Evolutionary conservation across 2,113 vertebrate genomes (phyloP).

Genomic region (Xerus inauris): DNA sequence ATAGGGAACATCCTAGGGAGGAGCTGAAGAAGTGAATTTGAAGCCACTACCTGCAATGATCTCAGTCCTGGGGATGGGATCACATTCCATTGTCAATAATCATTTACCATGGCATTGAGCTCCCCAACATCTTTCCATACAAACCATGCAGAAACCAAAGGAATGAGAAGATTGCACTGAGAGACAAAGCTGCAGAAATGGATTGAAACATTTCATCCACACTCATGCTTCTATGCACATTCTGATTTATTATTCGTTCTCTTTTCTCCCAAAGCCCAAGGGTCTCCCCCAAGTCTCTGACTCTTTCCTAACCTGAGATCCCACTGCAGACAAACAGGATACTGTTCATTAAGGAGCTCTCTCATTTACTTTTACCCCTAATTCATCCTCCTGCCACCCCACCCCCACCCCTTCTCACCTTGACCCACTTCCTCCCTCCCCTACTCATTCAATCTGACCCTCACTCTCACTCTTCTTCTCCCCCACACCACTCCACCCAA

Average conservation of each 20-base stretch:
- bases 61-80: background rate
- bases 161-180: background rate
- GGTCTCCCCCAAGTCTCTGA: background rate
- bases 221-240: background rate
- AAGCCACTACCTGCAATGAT: background rate
- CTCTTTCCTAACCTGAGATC: conserved; percentile 23
- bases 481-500: conserved; percentile 55
- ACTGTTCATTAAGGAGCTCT: background rate
- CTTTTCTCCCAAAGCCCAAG: background rate
- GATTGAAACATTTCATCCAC: background rate
- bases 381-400: background rate
- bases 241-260: background rate
- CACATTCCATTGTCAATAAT: background rate
- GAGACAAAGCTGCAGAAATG: background rate
- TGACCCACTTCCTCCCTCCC: background rate
- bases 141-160: background rate
- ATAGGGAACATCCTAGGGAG: background rate
- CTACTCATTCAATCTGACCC: background rate
- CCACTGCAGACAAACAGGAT: background rate
- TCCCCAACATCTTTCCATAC: background rate
- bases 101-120: background rate
- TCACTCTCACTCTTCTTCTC: conserved; percentile 73
- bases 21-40: background rate
- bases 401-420: background rate
- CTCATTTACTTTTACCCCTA: background rate